Evolutionary conservation across 2,113 vertebrate genomes (phyloP), one percentile per base, ranked within the genome.

Genomic region (Phaethornis superciliosus): DNA sequence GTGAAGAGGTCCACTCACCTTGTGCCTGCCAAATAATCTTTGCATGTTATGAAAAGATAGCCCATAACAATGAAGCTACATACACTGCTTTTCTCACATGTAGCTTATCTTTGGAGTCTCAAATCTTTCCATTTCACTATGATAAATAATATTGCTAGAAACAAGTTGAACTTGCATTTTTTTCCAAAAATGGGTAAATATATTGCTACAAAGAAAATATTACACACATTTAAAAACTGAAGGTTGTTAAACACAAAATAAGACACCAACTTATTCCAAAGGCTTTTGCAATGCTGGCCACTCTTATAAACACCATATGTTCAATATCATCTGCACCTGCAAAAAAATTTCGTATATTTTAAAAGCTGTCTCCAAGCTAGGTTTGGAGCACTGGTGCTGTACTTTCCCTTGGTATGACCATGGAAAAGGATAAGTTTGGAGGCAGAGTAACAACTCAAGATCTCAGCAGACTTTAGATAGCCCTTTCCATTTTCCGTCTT

Each of bases 261-360:
- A 91, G 87, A 8, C 22, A n/a, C 56, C 60, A 35, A 51, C 60
- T 52, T 35, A 74, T 81, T 90, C 85, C 62, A 87, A 92, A 95
- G 77, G 37, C 28, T 94, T 91, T 83, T 91, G 58, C 51, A 74
- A 54, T 64, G 35, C 72, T 91, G 69, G 56, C 69, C 76, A 55
- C n/a, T 90, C 77, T 95, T 87, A 75, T 69, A 89, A 74, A 55
- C 75, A 88, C 90, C 63, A 68, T 95, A 67, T 93, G 74, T 85
- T 96, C 88, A 65, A 24, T 68, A 81, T 83, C 74, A 79, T 88
- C 81, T 77, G 52, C 55, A 85, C 15, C 24, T 4, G 10, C 64
- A 85, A 44, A 88, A 83, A 26, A 23, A 35, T 2, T 28, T 79
- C 67, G 37, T 51, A 5, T 94, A 51, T 89, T 86, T 91, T n/a